Percentiles rank a stretch among this genome's conserved stretches.
These are phyloP conservation scores for Mantis religiosa DNA, from an alignment of 2,888 invertebrate genomes.

Conservation along the genomic window DNA sequence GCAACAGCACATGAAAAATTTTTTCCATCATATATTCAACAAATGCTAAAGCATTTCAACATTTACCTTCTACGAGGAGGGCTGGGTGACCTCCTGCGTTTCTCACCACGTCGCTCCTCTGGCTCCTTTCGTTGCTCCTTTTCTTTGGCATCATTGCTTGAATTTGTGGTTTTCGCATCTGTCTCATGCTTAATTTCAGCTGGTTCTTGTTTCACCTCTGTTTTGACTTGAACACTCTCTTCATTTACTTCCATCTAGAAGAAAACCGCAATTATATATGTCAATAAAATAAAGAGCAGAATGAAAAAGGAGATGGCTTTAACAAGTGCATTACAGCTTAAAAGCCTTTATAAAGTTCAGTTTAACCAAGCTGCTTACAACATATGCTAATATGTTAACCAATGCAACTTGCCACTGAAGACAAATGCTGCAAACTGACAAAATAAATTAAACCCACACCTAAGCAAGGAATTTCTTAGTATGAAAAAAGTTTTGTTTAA, in stretches of 20 bases:
- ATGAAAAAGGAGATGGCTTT: neutral
- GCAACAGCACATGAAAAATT: no score
- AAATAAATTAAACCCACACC: no score
- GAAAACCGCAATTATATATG: no score
- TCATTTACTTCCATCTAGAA: slow-evolving; percentile 22
- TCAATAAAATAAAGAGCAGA: neutral
- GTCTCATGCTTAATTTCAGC: slow-evolving; percentile 29
- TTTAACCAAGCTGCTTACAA: neutral
- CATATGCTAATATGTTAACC: no score
- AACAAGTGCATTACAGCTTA: neutral
- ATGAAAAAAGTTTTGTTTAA: no score
- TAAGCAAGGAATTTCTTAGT: no score
- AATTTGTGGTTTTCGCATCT: slow-evolving; percentile 17
- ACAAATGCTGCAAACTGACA: no score
- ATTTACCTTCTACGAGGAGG: slow-evolving; percentile 34
- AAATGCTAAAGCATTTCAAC: no score
- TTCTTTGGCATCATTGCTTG: slow-evolving; percentile 18
- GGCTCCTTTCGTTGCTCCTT: slow-evolving; percentile 31
- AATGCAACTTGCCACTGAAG: no score
- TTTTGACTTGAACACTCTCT: neutral
- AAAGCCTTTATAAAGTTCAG: neutral
- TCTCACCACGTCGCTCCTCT: slow-evolving; percentile 39
- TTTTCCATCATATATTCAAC: no score
- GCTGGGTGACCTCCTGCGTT: slow-evolving; percentile 43
- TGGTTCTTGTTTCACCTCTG: slow-evolving; percentile 7